A percentile compares a stretch with the other conserved stretches of the same genome.
phyloP scores from a whole-genome alignment of 2,797 vertebrate species.

The Chaunax sp. region DNA sequence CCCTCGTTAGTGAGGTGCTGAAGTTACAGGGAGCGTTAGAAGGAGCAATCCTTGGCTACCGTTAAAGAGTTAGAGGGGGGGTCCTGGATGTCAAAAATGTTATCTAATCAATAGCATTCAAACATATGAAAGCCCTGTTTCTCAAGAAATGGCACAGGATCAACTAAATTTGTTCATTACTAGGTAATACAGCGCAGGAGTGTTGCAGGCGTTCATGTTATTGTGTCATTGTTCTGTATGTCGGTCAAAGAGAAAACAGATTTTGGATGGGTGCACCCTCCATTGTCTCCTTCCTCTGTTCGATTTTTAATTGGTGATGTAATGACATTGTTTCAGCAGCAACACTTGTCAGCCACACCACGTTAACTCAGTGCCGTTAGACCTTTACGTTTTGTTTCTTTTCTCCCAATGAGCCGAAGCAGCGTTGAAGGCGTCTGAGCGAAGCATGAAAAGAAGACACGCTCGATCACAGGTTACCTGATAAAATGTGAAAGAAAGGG shows the following conservation, averaged over 20 bases:
- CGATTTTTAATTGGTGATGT: slow-evolving; percentile 78
- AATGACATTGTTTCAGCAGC: slow-evolving; percentile 79
- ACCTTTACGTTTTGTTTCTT: slow-evolving; percentile 18
- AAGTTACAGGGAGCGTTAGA: slow-evolving; percentile 27
- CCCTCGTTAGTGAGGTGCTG: slow-evolving; percentile 22
- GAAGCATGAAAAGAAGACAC: slow-evolving; percentile 55
- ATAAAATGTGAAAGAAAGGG: slow-evolving; percentile 76
- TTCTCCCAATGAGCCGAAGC: slow-evolving; percentile 43
- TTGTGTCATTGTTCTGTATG: slow-evolving; percentile 58
- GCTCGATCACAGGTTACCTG: slow-evolving; percentile 69
- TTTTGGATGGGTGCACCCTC: slow-evolving; percentile 63
- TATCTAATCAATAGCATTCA: neutral
- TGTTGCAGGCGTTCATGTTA: slow-evolving; percentile 69
- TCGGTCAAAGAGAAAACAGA: slow-evolving; percentile 57
- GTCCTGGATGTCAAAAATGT: neutral
- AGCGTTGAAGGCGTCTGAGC: slow-evolving; percentile 64
- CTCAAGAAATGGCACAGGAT: slow-evolving; percentile 8
- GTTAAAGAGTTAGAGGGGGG: neutral
- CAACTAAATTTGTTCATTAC: slow-evolving; percentile 18
- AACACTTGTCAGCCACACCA: slow-evolving; percentile 73
- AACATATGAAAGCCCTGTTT: neutral
- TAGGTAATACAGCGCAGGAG: slow-evolving; percentile 32
- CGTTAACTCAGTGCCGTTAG: slow-evolving; percentile 71
- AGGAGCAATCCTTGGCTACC: slow-evolving; percentile 2
- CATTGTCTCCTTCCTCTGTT: slow-evolving; percentile 60